Evolutionary conservation across 1,140 invertebrate species (phyloP).

Genomic region (Branchinecta lynchi): DNA sequence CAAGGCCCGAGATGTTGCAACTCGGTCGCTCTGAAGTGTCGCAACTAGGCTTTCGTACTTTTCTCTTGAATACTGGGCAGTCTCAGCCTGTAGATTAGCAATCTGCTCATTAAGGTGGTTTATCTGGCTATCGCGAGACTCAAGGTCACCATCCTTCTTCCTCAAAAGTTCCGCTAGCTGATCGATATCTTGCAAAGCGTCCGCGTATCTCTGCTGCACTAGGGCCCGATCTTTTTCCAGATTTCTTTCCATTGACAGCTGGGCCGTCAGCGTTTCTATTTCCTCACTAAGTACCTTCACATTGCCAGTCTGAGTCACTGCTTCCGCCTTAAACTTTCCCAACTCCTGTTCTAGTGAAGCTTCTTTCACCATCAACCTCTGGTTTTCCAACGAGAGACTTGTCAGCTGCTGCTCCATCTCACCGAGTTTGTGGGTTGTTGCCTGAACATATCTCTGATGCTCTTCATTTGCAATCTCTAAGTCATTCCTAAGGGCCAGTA

Average conservation of each 20-base stretch:
- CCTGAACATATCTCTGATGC: not conserved
- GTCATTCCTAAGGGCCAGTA: not conserved
- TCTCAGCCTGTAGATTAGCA: not conserved
- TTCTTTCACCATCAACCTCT: not conserved
- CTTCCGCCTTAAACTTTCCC: not conserved
- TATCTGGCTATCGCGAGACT: not conserved
- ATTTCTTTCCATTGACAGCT: not conserved
- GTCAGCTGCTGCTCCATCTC: not conserved
- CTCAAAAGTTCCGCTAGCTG: not conserved
- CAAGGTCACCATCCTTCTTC: not conserved
- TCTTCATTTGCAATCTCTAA: not conserved
- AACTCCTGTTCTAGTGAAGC: not conserved
- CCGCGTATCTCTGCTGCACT: not conserved
- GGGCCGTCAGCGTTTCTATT: not conserved
- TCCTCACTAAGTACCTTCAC: not conserved
- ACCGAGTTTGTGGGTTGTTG: not conserved
- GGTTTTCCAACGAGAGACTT: not conserved
- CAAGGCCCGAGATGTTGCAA: not conserved
- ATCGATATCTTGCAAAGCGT: not conserved
- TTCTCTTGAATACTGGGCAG: not conserved
- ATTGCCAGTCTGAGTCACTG: not conserved
- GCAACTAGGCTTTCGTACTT: not conserved
- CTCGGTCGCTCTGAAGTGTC: not conserved
- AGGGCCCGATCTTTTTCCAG: not conserved
- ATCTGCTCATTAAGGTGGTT: slow-evolving; percentile 1